These are phyloP conservation scores for Formica exsecta DNA, from an alignment of 1,140 invertebrate genomes.

Conservation along the genomic window DNA sequence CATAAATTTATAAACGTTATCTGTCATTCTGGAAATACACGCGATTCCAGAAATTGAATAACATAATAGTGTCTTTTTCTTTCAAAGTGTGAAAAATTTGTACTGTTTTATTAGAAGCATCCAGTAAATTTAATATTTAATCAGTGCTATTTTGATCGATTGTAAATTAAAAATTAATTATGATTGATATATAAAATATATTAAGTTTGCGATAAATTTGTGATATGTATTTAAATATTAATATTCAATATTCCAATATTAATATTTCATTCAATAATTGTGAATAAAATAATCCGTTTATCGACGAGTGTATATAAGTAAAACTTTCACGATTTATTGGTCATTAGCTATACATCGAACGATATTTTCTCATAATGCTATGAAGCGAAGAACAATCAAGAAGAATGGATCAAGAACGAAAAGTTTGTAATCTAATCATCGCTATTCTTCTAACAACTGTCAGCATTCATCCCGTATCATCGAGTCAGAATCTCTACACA, in stretches of 20 bases:
- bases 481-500: background rate
- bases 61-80: slow-evolving; percentile 7
- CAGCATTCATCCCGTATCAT: background rate
- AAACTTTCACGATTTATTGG: background rate
- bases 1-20: background rate
- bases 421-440: background rate
- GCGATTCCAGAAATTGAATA: background rate
- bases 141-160: background rate
- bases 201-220: background rate
- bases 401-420: slow-evolving; percentile 26
- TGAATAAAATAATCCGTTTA: slow-evolving; percentile 2
- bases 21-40: background rate
- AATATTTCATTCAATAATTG: slow-evolving; percentile 4
- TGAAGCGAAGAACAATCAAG: slow-evolving; percentile 5
- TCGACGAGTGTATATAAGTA: background rate
- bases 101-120: background rate
- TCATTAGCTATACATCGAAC: background rate
- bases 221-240: background rate
- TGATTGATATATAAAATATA: background rate
- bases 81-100: background rate
- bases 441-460: slow-evolving; percentile 2
- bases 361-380: slow-evolving; percentile 7
- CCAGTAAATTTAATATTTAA: background rate
- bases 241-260: background rate
- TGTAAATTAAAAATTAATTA: background rate